Percentiles rank a stretch among this genome's conserved stretches.
Evolutionary conservation across 2,113 vertebrate species (phyloP).

Genomic region (Ptychochromis oligacanthus): DNA sequence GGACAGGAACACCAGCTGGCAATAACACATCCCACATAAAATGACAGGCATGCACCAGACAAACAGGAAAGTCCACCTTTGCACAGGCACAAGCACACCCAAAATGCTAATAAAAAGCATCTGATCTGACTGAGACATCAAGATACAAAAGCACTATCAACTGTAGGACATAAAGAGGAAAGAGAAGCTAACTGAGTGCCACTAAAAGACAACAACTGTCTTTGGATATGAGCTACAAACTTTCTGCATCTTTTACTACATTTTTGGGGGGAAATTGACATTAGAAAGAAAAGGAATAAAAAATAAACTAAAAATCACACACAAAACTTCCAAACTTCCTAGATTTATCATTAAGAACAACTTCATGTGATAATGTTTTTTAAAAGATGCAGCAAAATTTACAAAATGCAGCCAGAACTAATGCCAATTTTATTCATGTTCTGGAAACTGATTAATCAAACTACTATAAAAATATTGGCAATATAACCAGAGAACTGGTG

Average conservation of each 20-base stretch:
- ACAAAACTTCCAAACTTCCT: too few species aligned
- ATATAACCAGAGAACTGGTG: too few species aligned
- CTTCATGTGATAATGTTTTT: too few species aligned
- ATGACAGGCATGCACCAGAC: conserved; percentile 41
- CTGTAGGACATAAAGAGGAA: not conserved
- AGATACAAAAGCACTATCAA: not conserved
- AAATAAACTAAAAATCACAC: too few species aligned
- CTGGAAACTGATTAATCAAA: too few species aligned
- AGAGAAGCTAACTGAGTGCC: not conserved
- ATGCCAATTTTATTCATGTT: not conserved
- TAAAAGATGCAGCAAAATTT: not conserved
- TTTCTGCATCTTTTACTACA: too few species aligned
- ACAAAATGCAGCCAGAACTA: not conserved
- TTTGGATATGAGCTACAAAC: too few species aligned
- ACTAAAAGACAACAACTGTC: too few species aligned
- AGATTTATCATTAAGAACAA: not conserved
- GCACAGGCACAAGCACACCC: not conserved
- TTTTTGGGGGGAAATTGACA: too few species aligned
- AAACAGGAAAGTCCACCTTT: conserved; percentile 68
- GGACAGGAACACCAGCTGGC: conserved; percentile 13
- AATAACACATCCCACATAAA: conserved; percentile 36
- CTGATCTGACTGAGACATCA: not conserved
- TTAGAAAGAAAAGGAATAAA: too few species aligned
- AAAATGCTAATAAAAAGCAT: not conserved
- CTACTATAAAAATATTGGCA: too few species aligned